Percentiles rank a stretch among this genome's conserved stretches.
Conservation (phyloP, 2,113 vertebrate species). For the Archilochus colubris region DNA sequence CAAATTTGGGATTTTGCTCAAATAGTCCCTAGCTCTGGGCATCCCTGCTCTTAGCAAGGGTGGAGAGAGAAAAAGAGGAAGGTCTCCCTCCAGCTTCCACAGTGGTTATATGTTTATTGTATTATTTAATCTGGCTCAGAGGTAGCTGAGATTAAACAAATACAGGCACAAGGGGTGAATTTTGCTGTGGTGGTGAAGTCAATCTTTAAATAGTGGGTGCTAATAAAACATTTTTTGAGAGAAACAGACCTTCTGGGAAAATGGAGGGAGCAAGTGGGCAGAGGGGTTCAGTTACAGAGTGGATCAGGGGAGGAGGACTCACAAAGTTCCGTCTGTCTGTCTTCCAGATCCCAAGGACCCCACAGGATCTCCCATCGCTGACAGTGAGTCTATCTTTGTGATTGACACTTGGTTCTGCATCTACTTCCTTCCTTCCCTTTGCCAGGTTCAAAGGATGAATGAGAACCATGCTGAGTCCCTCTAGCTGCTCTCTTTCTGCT, state of each 20-base stretch:
- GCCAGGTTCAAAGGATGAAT: not conserved
- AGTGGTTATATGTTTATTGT: not conserved
- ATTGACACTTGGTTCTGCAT: not conserved
- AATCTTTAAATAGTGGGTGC: not conserved
- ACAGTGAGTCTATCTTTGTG: constrained; percentile 10
- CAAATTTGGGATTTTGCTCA: not conserved
- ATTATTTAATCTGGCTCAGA: not conserved
- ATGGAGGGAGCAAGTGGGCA: not conserved
- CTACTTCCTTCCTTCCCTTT: not conserved
- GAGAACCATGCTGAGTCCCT: not conserved
- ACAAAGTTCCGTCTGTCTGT: not conserved
- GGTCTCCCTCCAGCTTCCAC: not conserved
- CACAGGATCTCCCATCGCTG: not conserved
- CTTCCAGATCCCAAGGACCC: constrained; percentile 45
- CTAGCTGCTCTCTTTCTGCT: not conserved
- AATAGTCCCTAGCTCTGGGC: not conserved
- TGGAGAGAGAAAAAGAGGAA: not conserved
- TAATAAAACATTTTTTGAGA: not conserved
- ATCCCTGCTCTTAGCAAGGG: not conserved
- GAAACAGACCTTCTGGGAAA: not conserved
- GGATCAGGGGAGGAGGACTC: not conserved
- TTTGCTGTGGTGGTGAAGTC: not conserved
- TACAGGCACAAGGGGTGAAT: not conserved
- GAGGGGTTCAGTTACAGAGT: not conserved
- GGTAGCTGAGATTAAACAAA: not conserved